Evolutionary conservation across 2,797 vertebrate species (phyloP).

Genomic region (Phalanger gymnotis): DNA sequence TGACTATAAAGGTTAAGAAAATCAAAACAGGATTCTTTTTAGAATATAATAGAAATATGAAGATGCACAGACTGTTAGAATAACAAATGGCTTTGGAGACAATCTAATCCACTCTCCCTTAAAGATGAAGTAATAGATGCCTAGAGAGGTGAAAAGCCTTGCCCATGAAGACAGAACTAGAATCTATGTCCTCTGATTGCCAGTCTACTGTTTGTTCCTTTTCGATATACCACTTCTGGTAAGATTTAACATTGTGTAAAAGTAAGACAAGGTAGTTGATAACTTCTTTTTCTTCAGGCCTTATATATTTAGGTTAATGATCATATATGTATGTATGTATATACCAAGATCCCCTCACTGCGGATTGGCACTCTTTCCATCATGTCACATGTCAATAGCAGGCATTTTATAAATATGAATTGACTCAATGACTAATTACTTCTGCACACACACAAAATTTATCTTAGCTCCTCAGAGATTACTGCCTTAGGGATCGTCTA

Average conservation of each 20-base stretch:
- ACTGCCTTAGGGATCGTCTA: background rate
- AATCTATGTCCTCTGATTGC: background rate
- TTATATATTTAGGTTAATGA: background rate
- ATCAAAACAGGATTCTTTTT: conserved; percentile 5
- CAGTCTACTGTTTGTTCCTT: background rate
- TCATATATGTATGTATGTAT: background rate
- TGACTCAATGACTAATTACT: background rate
- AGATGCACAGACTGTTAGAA: conserved; percentile 49
- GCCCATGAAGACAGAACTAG: background rate
- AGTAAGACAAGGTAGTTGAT: background rate
- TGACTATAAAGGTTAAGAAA: conserved; percentile 50
- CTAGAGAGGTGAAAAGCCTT: background rate
- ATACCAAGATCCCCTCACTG: background rate
- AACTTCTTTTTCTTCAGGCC: conserved; percentile 21
- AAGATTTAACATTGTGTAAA: conserved; percentile 32
- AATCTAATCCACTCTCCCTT: background rate
- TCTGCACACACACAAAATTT: background rate
- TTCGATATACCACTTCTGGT: background rate
- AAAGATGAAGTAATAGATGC: conserved; percentile 8
- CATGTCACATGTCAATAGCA: background rate
- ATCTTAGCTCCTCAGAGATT: background rate
- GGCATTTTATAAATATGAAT: background rate
- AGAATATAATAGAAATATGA: conserved; percentile 17
- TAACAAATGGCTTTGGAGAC: background rate
- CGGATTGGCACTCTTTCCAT: background rate